phyloP scores from a whole-genome alignment of 2,888 invertebrate species.

The Macrophya alboannulata region DNA sequence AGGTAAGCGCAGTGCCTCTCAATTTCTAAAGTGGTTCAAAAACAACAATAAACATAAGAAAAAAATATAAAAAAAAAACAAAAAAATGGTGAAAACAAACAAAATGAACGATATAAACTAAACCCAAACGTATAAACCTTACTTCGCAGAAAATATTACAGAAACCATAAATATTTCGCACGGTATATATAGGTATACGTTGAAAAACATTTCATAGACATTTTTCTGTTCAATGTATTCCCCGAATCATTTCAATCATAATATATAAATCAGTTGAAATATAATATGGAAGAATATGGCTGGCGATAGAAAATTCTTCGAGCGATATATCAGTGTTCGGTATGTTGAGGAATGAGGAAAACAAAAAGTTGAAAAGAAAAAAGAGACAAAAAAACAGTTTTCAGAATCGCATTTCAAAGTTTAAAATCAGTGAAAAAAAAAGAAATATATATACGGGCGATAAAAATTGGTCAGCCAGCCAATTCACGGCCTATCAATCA shows the following conservation, averaged over 20 bases:
- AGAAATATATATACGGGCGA: background rate
- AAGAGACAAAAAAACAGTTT: background rate
- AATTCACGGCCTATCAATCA: conserved; percentile 37
- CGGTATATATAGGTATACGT: background rate
- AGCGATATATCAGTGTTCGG: background rate
- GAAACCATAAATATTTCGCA: background rate
- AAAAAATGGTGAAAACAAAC: too few species aligned
- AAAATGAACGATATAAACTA: background rate
- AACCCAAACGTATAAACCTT: background rate
- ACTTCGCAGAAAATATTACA: background rate
- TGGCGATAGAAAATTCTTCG: conserved; percentile 8
- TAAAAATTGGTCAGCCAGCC: conserved; percentile 53
- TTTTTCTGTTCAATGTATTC: background rate
- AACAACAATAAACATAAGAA: too few species aligned
- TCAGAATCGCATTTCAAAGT: conserved; percentile 14
- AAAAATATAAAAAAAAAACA: background rate
- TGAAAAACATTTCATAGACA: background rate
- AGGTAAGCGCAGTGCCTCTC: background rate
- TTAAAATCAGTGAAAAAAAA: conserved; percentile 6
- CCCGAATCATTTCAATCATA: background rate
- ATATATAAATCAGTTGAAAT: background rate
- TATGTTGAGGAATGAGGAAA: background rate
- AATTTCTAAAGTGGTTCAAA: background rate
- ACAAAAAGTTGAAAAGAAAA: background rate
- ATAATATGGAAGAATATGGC: conserved; percentile 4